These are phyloP conservation scores for Channallabes apus DNA, from an alignment of 2,797 vertebrate species.

Conservation along the genomic window DNA sequence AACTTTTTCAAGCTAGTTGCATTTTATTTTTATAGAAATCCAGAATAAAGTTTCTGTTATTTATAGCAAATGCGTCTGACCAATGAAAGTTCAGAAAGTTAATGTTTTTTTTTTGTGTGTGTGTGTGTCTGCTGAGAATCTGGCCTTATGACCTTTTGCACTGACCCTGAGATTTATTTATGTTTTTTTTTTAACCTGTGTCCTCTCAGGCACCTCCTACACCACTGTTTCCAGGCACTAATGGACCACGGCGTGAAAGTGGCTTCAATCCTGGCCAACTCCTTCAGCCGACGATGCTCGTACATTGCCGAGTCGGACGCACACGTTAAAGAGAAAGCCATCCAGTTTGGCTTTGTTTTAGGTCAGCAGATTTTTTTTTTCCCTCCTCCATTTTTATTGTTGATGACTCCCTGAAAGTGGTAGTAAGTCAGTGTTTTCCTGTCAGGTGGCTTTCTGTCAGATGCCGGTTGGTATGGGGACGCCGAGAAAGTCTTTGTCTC, in stretches of 20 bases:
- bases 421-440: conserved; percentile 38
- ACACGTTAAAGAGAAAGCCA: conserved; percentile 96
- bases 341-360: conserved; percentile 97
- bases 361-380: conserved; percentile 71
- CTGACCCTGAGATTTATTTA: not conserved
- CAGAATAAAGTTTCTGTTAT: not conserved
- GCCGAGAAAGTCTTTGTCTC: conserved; percentile 98
- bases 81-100: not conserved
- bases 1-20: not conserved
- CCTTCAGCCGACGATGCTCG: conserved; percentile 96
- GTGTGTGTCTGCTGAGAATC: not conserved
- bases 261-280: conserved; percentile 95
- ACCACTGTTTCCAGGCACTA: conserved; percentile 98
- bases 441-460: conserved; percentile 93
- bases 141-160: not conserved
- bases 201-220: conserved; percentile 88
- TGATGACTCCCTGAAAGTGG: not conserved
- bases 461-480: conserved; percentile 98
- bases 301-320: conserved; percentile 97
- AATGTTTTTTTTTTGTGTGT: not conserved
- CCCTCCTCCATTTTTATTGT: not conserved
- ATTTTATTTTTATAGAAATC: not conserved
- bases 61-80: not conserved
- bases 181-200: not conserved
- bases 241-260: conserved; percentile 99